Conservation (phyloP, 2,113 vertebrate genomes). For the Eleginops maclovinus region DNA sequence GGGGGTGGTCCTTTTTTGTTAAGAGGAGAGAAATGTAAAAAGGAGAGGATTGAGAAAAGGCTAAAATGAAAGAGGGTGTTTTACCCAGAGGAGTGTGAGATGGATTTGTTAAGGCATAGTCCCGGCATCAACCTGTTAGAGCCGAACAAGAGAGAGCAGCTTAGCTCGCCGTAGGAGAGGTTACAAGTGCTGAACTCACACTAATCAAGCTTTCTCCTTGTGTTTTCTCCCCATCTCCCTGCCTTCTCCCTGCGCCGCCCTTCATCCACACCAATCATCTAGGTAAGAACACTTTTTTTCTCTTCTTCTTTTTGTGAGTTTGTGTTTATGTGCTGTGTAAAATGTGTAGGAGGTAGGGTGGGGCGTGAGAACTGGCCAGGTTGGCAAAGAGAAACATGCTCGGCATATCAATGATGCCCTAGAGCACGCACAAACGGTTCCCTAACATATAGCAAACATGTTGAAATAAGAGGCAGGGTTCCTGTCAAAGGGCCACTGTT, state of each 20-base stretch:
- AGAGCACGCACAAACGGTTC: conserved; percentile 28
- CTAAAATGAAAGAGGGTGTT: conserved; percentile 15
- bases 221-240: conserved; percentile 47
- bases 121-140: conserved; percentile 61
- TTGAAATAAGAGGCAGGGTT: conserved; percentile 41
- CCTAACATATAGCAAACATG: conserved; percentile 31
- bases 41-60: conserved; percentile 16
- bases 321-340: conserved; percentile 27
- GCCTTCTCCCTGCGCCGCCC: conserved; percentile 13
- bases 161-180: conserved; percentile 63
- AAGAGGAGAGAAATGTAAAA: conserved; percentile 6
- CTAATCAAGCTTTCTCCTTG: conserved; percentile 73
- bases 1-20: conserved; percentile 19
- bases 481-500: conserved; percentile 57
- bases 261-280: conserved; percentile 45
- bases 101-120: conserved; percentile 64
- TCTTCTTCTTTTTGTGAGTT: conserved; percentile 2
- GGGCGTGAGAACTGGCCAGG: conserved; percentile 79
- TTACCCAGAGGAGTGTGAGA: conserved; percentile 32
- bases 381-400: conserved; percentile 52
- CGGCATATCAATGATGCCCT: conserved; percentile 68
- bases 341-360: conserved; percentile 48
- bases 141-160: conserved; percentile 63
- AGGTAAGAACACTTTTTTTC: conserved; percentile 78
- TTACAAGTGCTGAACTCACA: conserved; percentile 58